A percentile compares a stretch with the other conserved stretches of the same genome.
Evolutionary conservation across 2,113 vertebrate species (phyloP).

Genomic region (Lepidothrix coronata): DNA sequence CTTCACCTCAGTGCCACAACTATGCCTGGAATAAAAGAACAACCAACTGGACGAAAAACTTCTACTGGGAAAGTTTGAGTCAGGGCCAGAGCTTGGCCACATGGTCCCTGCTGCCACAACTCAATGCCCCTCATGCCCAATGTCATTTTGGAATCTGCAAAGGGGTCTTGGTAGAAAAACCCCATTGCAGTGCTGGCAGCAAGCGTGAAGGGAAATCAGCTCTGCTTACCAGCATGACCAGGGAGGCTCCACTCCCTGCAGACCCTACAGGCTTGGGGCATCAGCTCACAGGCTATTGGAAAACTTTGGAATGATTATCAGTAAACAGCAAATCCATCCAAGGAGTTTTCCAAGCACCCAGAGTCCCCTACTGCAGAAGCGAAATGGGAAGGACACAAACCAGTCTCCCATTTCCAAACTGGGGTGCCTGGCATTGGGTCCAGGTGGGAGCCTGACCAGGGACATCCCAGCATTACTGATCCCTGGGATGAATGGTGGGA

Average conservation of each 20-base stretch:
- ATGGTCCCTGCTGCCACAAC: rapidly evolving
- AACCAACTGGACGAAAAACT: neutral
- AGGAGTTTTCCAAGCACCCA: neutral
- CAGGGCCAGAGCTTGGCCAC: rapidly evolving
- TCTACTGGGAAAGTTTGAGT: neutral
- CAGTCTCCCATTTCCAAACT: rapidly evolving
- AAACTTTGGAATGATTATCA: conserved; percentile 18
- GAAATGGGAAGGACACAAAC: neutral
- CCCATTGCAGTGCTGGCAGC: neutral
- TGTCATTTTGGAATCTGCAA: neutral
- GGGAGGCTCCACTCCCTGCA: neutral
- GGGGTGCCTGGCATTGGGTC: neutral
- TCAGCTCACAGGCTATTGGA: neutral
- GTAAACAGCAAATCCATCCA: neutral
- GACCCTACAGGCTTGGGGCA: rapidly evolving
- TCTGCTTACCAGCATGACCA: neutral
- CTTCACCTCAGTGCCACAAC: neutral
- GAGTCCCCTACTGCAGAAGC: neutral
- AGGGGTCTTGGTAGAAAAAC: conserved; percentile 3
- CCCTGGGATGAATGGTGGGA: neutral
- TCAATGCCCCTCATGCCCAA: rapidly evolving
- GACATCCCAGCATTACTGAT: neutral
- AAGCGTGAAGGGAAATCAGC: neutral
- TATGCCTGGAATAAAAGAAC: neutral
- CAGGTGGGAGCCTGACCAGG: rapidly evolving